Percentiles rank a stretch among this genome's conserved stretches.
phyloP scores from a whole-genome alignment of 2,113 vertebrate species.

The Sylvilagus bachmani region DNA sequence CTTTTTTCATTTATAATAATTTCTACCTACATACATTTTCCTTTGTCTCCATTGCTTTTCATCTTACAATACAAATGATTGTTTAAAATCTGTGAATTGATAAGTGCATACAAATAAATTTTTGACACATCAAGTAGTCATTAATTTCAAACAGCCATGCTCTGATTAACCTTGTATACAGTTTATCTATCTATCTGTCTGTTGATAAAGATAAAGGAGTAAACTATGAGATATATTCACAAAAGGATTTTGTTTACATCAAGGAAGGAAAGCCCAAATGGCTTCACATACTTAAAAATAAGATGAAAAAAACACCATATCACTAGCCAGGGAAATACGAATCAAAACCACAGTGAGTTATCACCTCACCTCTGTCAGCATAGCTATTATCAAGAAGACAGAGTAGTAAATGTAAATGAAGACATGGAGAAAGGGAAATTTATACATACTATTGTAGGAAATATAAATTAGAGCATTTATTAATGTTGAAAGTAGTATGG shows the following conservation, averaged over 20 bases:
- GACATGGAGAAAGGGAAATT: too few relatives aligned
- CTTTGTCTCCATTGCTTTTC: neutral
- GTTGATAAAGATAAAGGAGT: neutral
- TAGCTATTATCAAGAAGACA: too few relatives aligned
- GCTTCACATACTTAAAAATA: conserved; percentile 36
- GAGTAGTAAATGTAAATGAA: too few relatives aligned
- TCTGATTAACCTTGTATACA: neutral
- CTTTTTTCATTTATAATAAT: neutral
- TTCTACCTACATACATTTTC: neutral
- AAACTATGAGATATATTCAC: neutral
- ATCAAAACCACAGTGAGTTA: too few relatives aligned
- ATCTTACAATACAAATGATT: neutral
- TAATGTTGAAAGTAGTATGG: too few relatives aligned
- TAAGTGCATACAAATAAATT: neutral
- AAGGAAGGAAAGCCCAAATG: neutral
- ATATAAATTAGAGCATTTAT: too few relatives aligned
- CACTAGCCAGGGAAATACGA: too few relatives aligned
- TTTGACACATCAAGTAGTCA: neutral
- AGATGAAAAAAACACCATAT: neutral
- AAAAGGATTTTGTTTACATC: neutral
- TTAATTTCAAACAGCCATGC: neutral
- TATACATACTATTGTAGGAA: too few relatives aligned
- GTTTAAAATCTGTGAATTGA: neutral
- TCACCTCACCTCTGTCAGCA: too few relatives aligned
- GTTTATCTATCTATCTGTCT: neutral